phyloP scores from a whole-genome alignment of 2,113 vertebrate species.

The Ellobius talpinus region DNA sequence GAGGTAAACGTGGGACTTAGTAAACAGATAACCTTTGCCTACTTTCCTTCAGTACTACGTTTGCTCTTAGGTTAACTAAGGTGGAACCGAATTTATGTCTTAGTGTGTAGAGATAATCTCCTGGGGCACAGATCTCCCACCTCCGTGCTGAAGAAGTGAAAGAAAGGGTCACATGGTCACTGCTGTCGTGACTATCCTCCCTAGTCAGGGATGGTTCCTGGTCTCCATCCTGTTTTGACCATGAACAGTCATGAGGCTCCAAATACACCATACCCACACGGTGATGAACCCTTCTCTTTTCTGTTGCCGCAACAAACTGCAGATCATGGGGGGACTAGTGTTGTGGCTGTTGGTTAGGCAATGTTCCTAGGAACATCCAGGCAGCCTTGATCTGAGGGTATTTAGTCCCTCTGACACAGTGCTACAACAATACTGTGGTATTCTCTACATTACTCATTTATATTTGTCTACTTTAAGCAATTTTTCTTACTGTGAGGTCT shows the following conservation, averaged over 20 bases:
- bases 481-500: neutral
- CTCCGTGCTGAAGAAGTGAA: neutral
- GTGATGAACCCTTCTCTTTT: too few species aligned
- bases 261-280: neutral
- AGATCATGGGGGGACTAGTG: too few species aligned
- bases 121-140: neutral
- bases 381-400: neutral
- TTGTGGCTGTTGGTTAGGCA: neutral
- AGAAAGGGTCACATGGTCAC: neutral
- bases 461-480: neutral
- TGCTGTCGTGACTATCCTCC: neutral
- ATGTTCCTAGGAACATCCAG: neutral
- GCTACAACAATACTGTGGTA: neutral
- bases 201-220: neutral
- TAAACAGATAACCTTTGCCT: neutral
- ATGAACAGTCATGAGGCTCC: neutral
- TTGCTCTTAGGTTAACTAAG: neutral
- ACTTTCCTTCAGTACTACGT: neutral
- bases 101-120: neutral
- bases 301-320: neutral
- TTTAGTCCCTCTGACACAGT: neutral
- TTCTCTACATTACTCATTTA: neutral
- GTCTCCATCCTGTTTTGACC: neutral
- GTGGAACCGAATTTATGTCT: neutral
- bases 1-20: conserved; percentile 6